Percentiles rank a stretch among this genome's conserved stretches.
phyloP scores from a whole-genome alignment of 2,797 vertebrate genomes.

The Vireo griseus region DNA sequence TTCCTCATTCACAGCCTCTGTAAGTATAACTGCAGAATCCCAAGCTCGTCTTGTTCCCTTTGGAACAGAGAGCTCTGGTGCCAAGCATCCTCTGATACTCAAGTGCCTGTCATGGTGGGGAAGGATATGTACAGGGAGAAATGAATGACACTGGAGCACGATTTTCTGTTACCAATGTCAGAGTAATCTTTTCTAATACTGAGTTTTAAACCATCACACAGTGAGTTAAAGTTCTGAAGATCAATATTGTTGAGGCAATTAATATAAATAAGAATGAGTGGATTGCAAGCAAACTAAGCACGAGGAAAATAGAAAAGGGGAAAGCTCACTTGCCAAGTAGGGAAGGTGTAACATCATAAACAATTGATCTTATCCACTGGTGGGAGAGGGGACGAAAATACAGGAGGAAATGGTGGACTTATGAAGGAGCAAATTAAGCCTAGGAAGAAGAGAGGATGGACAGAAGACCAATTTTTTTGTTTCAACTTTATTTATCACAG shows the following conservation, averaged over 20 bases:
- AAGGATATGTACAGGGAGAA: not conserved
- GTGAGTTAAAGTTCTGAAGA: not conserved
- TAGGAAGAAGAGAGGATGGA: not conserved
- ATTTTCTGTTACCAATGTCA: not conserved
- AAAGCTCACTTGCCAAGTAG: not conserved
- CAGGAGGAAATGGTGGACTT: not conserved
- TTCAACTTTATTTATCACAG: not conserved
- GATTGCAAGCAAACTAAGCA: not conserved
- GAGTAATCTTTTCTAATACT: not conserved
- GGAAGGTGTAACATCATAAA: not conserved
- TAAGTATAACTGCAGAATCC: not conserved
- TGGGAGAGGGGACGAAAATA: not conserved
- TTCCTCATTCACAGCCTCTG: not conserved
- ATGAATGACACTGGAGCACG: not conserved
- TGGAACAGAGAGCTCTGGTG: not conserved
- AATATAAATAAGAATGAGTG: not conserved
- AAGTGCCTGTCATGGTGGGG: not conserved
- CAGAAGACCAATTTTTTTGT: not conserved
- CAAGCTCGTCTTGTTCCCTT: not conserved
- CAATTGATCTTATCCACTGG: not conserved
- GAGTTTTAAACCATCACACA: not conserved
- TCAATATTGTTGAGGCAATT: not conserved
- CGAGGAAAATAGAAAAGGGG: accelerated
- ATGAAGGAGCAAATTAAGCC: not conserved
- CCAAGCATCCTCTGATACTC: not conserved